Evolutionary conservation across 2,888 invertebrate species (phyloP).

Genomic region (Dicycla oo): DNA sequence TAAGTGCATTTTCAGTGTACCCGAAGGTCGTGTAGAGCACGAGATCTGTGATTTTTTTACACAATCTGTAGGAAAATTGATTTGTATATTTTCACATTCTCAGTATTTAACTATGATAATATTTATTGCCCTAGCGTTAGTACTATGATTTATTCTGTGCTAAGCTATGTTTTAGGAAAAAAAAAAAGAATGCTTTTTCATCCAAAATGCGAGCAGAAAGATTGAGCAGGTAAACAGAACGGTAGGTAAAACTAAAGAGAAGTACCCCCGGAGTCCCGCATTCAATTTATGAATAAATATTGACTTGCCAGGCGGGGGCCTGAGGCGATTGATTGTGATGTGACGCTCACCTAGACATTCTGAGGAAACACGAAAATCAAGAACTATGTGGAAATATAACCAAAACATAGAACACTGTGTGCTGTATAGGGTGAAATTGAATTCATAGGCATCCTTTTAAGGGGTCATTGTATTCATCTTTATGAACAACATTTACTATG

Average conservation of each 20-base stretch:
- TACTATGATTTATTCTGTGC: not conserved
- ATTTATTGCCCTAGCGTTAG: not conserved
- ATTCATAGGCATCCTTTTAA: too few relatives aligned
- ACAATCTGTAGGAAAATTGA: too few relatives aligned
- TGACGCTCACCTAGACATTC: slow-evolving; percentile 30
- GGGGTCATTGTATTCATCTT: too few relatives aligned
- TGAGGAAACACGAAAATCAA: slow-evolving; percentile 40
- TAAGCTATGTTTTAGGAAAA: not conserved
- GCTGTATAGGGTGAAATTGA: too few relatives aligned
- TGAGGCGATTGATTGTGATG: slow-evolving; percentile 67
- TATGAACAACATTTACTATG: too few relatives aligned
- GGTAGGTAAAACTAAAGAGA: slow-evolving; percentile 28
- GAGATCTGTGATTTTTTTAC: too few relatives aligned
- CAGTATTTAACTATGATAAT: not conserved
- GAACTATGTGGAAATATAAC: slow-evolving; percentile 20
- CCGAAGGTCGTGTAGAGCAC: too few relatives aligned
- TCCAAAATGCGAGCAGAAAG: not conserved
- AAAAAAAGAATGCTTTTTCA: not conserved
- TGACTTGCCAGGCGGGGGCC: slow-evolving; percentile 63
- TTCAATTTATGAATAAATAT: slow-evolving; percentile 67
- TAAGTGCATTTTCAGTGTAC: too few relatives aligned
- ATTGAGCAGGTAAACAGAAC: slow-evolving; percentile 16
- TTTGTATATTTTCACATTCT: too few relatives aligned
- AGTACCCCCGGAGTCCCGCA: slow-evolving; percentile 21
- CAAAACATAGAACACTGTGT: not conserved